phyloP scores from a whole-genome alignment of 2,113 vertebrate species.

The Montifringilla adamsi region DNA sequence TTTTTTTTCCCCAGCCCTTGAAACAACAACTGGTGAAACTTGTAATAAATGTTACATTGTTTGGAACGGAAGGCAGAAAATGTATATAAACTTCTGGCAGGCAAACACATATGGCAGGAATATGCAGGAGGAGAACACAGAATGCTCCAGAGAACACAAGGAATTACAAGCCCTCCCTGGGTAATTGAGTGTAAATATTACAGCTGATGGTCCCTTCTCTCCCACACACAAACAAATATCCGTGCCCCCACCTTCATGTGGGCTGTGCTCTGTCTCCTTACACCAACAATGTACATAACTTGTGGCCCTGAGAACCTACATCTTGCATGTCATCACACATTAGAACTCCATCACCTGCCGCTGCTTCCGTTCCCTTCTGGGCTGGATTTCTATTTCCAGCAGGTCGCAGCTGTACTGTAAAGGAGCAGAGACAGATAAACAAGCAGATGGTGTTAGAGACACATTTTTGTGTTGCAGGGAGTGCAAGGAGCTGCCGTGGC shows the following conservation, averaged over 20 bases:
- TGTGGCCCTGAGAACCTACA: neutral
- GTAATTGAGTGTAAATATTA: neutral
- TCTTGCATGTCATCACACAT: neutral
- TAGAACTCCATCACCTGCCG: neutral
- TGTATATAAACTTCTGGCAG: conserved; percentile 36
- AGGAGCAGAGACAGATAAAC: neutral
- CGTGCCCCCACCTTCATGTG: neutral
- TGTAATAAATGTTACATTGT: neutral
- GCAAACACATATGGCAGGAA: conserved; percentile 12
- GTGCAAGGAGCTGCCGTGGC: neutral
- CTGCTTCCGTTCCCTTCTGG: neutral
- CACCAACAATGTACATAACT: neutral
- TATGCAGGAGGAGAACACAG: neutral
- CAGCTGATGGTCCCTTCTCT: neutral
- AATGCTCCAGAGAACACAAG: neutral
- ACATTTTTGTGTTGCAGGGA: neutral
- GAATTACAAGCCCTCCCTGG: neutral
- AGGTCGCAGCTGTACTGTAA: neutral
- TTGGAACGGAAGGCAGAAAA: conserved; percentile 1
- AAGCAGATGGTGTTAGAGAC: neutral
- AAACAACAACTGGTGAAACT: conserved; percentile 6
- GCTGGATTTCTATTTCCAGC: neutral
- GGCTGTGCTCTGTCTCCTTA: neutral
- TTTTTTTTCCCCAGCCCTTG: neutral
- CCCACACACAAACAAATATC: neutral